These are phyloP conservation scores for Acleris sparsana DNA, from an alignment of 2,888 invertebrate genomes.

Conservation along the genomic window DNA sequence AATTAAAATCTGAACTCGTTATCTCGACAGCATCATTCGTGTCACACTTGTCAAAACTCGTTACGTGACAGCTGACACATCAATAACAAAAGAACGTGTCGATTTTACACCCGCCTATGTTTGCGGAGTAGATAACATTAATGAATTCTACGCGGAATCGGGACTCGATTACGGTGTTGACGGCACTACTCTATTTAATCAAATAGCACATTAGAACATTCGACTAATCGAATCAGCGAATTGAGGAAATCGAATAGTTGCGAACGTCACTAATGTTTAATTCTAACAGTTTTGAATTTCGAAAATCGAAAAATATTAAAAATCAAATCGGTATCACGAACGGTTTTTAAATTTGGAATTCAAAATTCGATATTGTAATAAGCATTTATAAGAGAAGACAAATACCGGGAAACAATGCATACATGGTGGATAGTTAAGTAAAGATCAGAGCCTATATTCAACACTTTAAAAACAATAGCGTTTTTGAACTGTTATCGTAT, in stretches of 20 bases:
- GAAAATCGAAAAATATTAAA: neutral
- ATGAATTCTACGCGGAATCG: slow-evolving; percentile 30
- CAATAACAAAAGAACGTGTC: slow-evolving; percentile 33
- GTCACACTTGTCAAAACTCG: slow-evolving; percentile 29
- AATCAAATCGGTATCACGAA: no score
- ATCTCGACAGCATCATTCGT: slow-evolving; percentile 16
- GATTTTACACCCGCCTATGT: slow-evolving; percentile 27
- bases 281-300: neutral
- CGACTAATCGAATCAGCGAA: slow-evolving; percentile 3
- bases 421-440: no score
- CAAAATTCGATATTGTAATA: no score
- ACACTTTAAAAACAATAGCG: no score
- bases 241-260: neutral
- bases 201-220: slow-evolving; percentile 16
- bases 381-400: no score
- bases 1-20: slow-evolving; percentile 26
- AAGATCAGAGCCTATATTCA: no score
- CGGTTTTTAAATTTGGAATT: no score
- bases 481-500: no score
- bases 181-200: slow-evolving; percentile 27
- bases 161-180: slow-evolving; percentile 17
- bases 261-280: no score
- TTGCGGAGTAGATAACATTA: slow-evolving; percentile 29
- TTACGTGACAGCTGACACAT: slow-evolving; percentile 34
- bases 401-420: no score